Conservation (phyloP, 2,113 vertebrate species). For the Mellivora capensis region DNA sequence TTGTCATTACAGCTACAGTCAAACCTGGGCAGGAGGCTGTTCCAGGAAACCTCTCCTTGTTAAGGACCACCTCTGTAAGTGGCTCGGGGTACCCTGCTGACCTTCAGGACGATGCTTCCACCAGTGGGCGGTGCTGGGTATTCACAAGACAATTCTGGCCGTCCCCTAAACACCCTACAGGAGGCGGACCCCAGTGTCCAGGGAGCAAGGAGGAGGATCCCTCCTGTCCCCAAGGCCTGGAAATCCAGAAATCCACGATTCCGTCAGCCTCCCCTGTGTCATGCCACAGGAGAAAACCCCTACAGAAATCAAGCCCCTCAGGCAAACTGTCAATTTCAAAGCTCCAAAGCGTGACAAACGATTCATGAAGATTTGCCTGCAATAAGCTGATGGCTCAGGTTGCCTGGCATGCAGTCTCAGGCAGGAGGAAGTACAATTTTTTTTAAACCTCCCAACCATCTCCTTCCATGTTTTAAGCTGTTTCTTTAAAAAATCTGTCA, state of each 20-base stretch:
- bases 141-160: neutral
- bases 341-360: slow-evolving; percentile 73
- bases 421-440: slow-evolving; percentile 64
- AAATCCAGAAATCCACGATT: slow-evolving; percentile 28
- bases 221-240: neutral
- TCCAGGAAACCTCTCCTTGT: slow-evolving; percentile 52
- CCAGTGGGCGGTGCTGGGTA: rapidly evolving
- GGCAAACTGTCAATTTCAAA: slow-evolving; percentile 77
- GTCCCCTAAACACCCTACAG: neutral
- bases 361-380: slow-evolving; percentile 71
- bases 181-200: neutral
- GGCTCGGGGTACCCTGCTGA: neutral
- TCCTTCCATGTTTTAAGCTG: slow-evolving; percentile 68
- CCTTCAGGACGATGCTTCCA: neutral
- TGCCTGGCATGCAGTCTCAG: slow-evolving; percentile 25
- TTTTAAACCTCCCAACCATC: neutral
- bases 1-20: slow-evolving; percentile 77
- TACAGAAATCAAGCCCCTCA: slow-evolving; percentile 49
- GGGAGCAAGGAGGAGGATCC: neutral
- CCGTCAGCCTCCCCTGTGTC: slow-evolving; percentile 13
- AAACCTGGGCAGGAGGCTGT: slow-evolving; percentile 44
- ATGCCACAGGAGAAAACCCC: slow-evolving; percentile 34
- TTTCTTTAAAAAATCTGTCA: slow-evolving; percentile 80
- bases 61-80: slow-evolving; percentile 64
- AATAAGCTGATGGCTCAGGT: slow-evolving; percentile 39